Base-by-base conservation (phyloP, 2,888 invertebrate genomes). In the Polydrusus tereticollis region DNA sequence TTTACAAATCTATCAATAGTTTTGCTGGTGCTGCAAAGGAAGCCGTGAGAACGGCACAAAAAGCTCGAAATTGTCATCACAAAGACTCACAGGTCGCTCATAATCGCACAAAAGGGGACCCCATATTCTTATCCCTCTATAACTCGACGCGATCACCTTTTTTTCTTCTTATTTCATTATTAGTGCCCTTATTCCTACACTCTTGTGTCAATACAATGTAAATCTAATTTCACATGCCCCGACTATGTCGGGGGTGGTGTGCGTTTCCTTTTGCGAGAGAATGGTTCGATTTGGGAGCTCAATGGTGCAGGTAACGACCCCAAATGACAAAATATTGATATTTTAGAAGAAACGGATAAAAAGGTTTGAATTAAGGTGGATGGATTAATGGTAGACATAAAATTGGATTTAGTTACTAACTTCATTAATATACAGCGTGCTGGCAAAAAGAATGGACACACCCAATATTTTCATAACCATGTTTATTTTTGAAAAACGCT, bases 191-290 rank as follows among this genome's bases (percentile, higher is more conserved):
- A 72, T 75, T 67, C 73, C 76, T 75, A 76, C 78, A 76, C 78
- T 76, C 72, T 73, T 72, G 72, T 74, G 78, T 78, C 79, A 77
- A 79, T 77, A 79, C 78, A 78, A 75, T 76, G 76, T 76, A 79
- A 67, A 78, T 77, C 74, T 77, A 78, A 78, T 78, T 78, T 78
- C 73, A 67, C 72, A 72, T 66, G 67, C 66, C 60, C 23, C 57
- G 65, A 47, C 58, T 52, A 18, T 43, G 33, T 29, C 14, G 29
- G 64, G 18, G n/a, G n/a, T n/a, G n/a, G 52, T 55, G 29, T 45
- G n/a, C 62, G 29, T 62, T 62, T 45, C 45, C 12, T 62, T 62
- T 16, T 45, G 16, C 16, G 43, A 16, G 16, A 41, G 62, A 33
- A 58, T 65, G 41, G 50, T 29, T 65, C 65, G 60, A 58, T 65